Evolutionary conservation across 35 echinoderm and acorn worm species (phyloP), one percentile per base, ranked within the genome.

Genomic region (Apostichopus californicus): DNA sequence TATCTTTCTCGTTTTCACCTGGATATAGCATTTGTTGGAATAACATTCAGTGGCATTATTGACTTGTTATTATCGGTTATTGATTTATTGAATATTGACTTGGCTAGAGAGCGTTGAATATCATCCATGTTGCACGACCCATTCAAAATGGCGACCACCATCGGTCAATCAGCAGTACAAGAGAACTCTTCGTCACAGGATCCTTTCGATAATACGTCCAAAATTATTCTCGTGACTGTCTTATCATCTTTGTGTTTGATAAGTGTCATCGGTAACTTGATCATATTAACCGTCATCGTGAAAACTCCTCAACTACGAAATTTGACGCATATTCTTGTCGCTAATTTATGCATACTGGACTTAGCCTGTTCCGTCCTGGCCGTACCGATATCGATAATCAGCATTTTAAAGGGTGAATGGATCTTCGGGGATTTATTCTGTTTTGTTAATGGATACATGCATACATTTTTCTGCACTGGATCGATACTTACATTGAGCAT

Each of bases 321-420:
- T 57, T 90, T 97, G 57, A 93, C 96, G 13, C 94, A 97, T 68
- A 53, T 95, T 18, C 92, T 97, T 34, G 96, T 97, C 5, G 54
- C 73, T 5, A 97, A 97, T 55, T 77, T 97, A 4, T 97, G 96
- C 57, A 82, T 92, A n/a, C 20, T 97, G 18, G 96, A 97, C 58
- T 78, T 97, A 28, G 68, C 93, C 5, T 94, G 93, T 65, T 83
- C 96, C 23, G 59, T 93, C 10, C 59, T 90, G 12, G 96, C 89
- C 1, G 88, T 97, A n/a, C 96, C 96, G 6, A 56, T 97, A 5
- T 95, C 96, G 1, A 95, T 97, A n/a, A 57, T 83, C 46, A 81
- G 93, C 4, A 90, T 91, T 70, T 59, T 61, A 0, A 92, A 79
- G 18, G 93, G 88, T 8, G 72, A 95, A 20, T 97, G 96, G 96